Base-by-base conservation (phyloP, 2,888 invertebrate species). In the Hedychridium roseum region DNA sequence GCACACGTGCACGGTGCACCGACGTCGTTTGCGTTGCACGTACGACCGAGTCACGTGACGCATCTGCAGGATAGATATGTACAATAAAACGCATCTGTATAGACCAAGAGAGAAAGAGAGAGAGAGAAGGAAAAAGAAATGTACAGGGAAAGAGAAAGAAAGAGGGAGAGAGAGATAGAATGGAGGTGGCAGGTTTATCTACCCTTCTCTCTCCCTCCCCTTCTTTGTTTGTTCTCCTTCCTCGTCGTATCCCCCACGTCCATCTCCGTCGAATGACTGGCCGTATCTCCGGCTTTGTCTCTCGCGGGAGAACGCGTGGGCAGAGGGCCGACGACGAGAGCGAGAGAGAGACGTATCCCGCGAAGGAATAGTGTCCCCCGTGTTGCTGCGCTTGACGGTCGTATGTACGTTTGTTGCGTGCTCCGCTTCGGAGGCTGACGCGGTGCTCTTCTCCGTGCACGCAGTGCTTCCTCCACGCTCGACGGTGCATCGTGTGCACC, bases 281-380 rank as follows among this genome's bases (percentile, higher is more conserved):
- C n/a, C n/a, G n/a, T n/a, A n/a, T n/a, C n/a, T n/a, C n/a, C n/a
- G n/a, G 18, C 35, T 43, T 7, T 42, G 15, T 40, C 11, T 42
- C 40, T 32, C 27, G 11, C 16, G 26, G 37, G 20, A 26, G 14
- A n/a, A 27, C 28, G 45, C 57, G 54, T 53, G 54, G 57, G 60
- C 45, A 45, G 50, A 32, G 2, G 9, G 34, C 35, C 9, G 9
- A 3, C 44, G 53, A 43, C 42, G 57, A 50, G 58, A 59, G 57
- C 52, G 46, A 41, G 30, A 44, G 41, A 39, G 44, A 53, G 46
- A 40, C 20, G 37, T 38, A 30, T 40, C 51, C 26, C 44, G 36
- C 35, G 46, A 54, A 44, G 42, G 57, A 58, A 55, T 68, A 68
- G 68, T 68, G 61, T 61, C 54, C 59, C 43, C 60, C 55, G 59